Evolutionary conservation across 2,888 invertebrate genomes (phyloP).

Genomic region (Nephrotoma flavescens): DNA sequence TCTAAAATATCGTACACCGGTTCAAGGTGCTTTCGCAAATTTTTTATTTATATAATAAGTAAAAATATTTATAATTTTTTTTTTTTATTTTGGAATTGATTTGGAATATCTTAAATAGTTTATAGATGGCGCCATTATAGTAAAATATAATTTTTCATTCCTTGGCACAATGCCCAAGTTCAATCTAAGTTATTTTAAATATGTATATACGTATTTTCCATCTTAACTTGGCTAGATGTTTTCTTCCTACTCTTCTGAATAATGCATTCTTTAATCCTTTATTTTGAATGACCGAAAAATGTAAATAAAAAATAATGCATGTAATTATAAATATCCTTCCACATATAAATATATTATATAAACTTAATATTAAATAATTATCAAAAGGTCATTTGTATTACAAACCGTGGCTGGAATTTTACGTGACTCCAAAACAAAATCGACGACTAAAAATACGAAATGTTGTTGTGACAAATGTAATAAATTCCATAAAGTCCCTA

Average conservation of each 20-base stretch:
- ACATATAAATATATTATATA: no score
- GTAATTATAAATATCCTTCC: not conserved
- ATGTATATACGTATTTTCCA: not conserved
- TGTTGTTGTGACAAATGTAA: not conserved
- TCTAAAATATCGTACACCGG: not conserved
- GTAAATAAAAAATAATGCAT: not conserved
- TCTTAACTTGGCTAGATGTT: not conserved
- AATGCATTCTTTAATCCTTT: not conserved
- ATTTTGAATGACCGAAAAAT: not conserved
- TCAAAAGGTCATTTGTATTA: slow-evolving; percentile 38
- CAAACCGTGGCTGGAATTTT: slow-evolving; percentile 40
- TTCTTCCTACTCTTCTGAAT: not conserved
- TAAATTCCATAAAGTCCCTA: not conserved
- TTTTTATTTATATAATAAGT: not conserved
- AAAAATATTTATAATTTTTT: not conserved
- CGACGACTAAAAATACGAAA: not conserved
- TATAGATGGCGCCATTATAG: not conserved
- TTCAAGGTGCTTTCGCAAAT: not conserved
- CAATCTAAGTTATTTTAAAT: not conserved
- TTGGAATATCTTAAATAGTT: not conserved
- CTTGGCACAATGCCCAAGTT: not conserved
- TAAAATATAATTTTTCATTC: not conserved
- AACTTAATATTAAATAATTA: not conserved
- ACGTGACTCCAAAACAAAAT: not conserved
- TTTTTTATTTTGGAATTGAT: not conserved